Conservation (phyloP, 37 sponge, comb jelly and placozoan species). For the Mnemiopsis leidyi region DNA sequence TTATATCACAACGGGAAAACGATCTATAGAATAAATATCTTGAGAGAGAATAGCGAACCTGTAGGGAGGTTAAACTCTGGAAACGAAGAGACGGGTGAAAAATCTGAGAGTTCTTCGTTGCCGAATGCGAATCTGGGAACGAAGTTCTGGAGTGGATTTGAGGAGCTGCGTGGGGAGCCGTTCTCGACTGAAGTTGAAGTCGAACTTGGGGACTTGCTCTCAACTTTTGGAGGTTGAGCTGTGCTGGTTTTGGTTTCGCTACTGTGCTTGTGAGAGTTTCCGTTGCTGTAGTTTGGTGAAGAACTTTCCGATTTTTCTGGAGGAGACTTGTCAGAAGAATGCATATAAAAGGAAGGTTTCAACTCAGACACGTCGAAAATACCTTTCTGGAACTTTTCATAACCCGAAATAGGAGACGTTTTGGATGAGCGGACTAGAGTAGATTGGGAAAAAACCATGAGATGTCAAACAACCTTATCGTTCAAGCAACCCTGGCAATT, state of each 20-base stretch:
- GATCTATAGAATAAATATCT: background rate
- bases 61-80: slow-evolving; percentile 12
- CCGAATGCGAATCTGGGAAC: slow-evolving; percentile 8
- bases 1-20: too few relatives aligned
- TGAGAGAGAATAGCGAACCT: background rate
- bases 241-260: slow-evolving; percentile 6
- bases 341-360: slow-evolving; percentile 42
- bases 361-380: slow-evolving; percentile 35
- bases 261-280: slow-evolving; percentile 9
- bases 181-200: background rate
- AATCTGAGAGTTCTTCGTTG: slow-evolving; percentile 1
- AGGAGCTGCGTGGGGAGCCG: background rate
- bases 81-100: slow-evolving; percentile 20
- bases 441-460: slow-evolving; percentile 47
- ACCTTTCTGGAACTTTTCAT: slow-evolving; percentile 62
- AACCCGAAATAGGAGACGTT: slow-evolving; percentile 58
- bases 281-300: background rate
- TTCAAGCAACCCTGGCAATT: background rate
- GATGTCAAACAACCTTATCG: slow-evolving; percentile 1
- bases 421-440: slow-evolving; percentile 33
- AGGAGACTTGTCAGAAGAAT: slow-evolving; percentile 26
- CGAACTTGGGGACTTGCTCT: background rate
- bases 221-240: background rate
- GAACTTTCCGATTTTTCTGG: slow-evolving; percentile 43
- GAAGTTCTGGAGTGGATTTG: slow-evolving; percentile 14